Evolutionary conservation across 2,113 vertebrate species (phyloP).

Genomic region (Dunckerocampus dactyliophorus): DNA sequence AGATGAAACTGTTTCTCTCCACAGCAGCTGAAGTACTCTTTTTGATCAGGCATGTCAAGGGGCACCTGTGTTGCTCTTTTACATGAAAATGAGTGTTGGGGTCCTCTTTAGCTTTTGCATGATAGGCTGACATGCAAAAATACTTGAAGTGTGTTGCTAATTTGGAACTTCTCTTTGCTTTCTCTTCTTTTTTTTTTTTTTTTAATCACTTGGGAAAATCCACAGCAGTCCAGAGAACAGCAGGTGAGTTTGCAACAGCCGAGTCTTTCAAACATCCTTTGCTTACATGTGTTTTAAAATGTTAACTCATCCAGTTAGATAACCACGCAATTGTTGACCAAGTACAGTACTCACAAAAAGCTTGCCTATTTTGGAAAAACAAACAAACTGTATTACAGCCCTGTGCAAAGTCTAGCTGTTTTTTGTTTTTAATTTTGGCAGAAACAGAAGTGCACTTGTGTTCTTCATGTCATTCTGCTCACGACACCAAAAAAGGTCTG

Average conservation of each 20-base stretch:
- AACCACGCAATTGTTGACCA: not conserved
- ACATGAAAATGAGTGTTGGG: conserved; percentile 65
- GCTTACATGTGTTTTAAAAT: not conserved
- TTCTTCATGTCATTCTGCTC: too few relatives aligned
- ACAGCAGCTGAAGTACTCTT: conserved; percentile 38
- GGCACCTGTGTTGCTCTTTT: conserved; percentile 52
- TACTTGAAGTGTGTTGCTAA: conserved; percentile 75
- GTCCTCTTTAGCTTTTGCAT: conserved; percentile 65
- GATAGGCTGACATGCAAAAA: conserved; percentile 81
- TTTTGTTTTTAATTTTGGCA: too few relatives aligned
- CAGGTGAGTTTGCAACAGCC: conserved; percentile 84
- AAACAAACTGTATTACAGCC: too few relatives aligned
- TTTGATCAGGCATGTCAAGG: conserved; percentile 71
- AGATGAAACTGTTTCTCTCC: conserved; percentile 61
- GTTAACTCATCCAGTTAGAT: conserved; percentile 13
- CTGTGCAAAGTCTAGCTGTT: too few relatives aligned
- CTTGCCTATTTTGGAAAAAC: too few relatives aligned
- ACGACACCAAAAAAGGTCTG: too few relatives aligned
- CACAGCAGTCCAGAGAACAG: conserved; percentile 80
- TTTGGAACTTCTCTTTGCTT: conserved; percentile 65
- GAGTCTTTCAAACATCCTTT: not conserved
- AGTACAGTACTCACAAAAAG: not conserved
- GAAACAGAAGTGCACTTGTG: too few relatives aligned
- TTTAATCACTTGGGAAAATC: conserved; percentile 59
- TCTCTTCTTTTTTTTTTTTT: conserved; percentile 47